These are phyloP conservation scores for Yponomeuta malinellus DNA, from an alignment of 2,888 invertebrate genomes.

Conservation along the genomic window DNA sequence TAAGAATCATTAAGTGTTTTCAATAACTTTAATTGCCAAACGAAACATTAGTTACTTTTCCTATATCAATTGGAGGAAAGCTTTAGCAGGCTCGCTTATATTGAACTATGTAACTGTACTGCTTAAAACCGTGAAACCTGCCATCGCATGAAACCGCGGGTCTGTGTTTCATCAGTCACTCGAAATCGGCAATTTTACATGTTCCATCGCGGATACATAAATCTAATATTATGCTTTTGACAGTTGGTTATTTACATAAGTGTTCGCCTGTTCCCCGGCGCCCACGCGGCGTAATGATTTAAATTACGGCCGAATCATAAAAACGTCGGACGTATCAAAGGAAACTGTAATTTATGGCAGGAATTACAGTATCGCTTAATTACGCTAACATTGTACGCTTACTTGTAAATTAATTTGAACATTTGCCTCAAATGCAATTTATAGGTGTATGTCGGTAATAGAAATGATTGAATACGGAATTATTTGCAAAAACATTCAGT, in stretches of 20 bases:
- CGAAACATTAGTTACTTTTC: no score
- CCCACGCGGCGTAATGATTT: background rate
- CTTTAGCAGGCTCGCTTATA: no score
- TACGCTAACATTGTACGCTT: background rate
- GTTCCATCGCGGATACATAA: background rate
- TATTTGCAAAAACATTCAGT: no score
- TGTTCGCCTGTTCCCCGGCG: background rate
- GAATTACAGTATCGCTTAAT: background rate
- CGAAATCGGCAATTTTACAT: background rate
- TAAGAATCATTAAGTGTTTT: no score
- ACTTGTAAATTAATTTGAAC: background rate
- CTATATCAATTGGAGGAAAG: no score
- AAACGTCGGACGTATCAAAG: slow-evolving; percentile 2
- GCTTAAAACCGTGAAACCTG: background rate
- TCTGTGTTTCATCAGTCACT: background rate
- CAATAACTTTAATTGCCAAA: no score
- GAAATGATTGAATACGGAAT: background rate
- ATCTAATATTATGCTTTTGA: slow-evolving; percentile 1
- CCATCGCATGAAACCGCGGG: background rate
- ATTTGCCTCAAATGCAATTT: no score
- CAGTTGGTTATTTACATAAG: background rate
- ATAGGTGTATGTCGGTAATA: background rate
- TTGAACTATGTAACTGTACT: no score
- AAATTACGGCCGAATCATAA: slow-evolving; percentile 1
- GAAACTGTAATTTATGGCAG: background rate